Evolutionary conservation across 2,888 invertebrate genomes (phyloP).

Genomic region (Netelia melanura): DNA sequence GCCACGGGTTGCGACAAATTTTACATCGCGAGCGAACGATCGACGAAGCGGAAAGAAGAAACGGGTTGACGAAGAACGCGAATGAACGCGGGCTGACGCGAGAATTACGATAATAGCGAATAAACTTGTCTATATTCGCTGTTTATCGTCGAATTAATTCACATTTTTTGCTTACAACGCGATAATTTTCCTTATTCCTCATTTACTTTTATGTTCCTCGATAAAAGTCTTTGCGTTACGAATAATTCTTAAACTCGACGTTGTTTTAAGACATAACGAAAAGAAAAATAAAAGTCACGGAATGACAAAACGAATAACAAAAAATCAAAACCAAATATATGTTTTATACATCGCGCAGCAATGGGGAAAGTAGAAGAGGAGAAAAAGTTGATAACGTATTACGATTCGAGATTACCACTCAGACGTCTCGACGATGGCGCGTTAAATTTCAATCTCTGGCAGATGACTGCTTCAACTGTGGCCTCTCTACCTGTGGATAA

Average conservation of each 20-base stretch:
- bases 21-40: neutral
- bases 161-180: neutral
- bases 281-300: neutral
- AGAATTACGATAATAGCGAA: constrained; percentile 19
- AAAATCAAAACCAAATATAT: constrained; percentile 20
- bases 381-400: constrained; percentile 66
- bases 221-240: too few relatives aligned
- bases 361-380: constrained; percentile 15
- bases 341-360: neutral
- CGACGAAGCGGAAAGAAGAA: constrained; percentile 5
- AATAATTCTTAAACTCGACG: neutral
- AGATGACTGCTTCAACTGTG: constrained; percentile 45
- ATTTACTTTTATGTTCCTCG: neutral
- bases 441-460: constrained; percentile 79
- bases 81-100: neutral
- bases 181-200: neutral
- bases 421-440: constrained; percentile 70
- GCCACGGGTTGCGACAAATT: neutral
- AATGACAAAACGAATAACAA: neutral
- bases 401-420: constrained; percentile 77
- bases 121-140: neutral
- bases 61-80: neutral
- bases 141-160: constrained; percentile 9
- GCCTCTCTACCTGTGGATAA: constrained; percentile 24
- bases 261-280: neutral